Percentiles rank a stretch among this genome's conserved stretches.
Conservation (phyloP, 2,113 vertebrate genomes). For the Scatophagus argus region DNA sequence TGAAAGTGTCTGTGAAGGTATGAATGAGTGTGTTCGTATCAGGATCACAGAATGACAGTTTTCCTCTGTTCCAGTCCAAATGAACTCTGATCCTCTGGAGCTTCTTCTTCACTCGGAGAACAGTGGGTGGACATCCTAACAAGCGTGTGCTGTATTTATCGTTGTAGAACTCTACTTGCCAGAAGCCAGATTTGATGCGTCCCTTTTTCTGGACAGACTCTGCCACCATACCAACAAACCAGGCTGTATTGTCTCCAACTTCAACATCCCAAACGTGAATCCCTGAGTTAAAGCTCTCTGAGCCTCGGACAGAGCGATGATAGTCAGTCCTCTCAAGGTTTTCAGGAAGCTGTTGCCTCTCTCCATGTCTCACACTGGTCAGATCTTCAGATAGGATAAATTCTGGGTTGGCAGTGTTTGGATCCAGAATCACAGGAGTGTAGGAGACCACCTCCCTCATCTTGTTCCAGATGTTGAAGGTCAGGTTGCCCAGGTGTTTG, state of each 20-base stretch:
- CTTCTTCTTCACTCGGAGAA: constrained; percentile 31
- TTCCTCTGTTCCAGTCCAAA: constrained; percentile 51
- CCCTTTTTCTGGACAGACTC: constrained; percentile 7
- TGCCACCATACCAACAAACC: constrained; percentile 11
- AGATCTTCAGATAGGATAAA: constrained; percentile 26
- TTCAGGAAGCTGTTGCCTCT: constrained; percentile 24
- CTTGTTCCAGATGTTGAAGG: constrained; percentile 16
- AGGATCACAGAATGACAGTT: constrained; percentile 42
- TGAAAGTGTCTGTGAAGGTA: constrained; percentile 48
- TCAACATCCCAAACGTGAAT: constrained; percentile 45
- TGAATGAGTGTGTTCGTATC: constrained; percentile 32
- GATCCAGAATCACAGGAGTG: constrained; percentile 34
- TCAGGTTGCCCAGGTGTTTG: constrained; percentile 15
- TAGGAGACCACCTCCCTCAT: constrained; percentile 25
- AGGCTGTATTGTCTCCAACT: constrained; percentile 7
- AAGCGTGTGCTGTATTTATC: constrained; percentile 20
- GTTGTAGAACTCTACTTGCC: constrained; percentile 34
- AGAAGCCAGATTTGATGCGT: constrained; percentile 5
- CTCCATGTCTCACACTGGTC: constrained; percentile 3
- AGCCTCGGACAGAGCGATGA: neutral
- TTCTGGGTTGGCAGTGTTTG: constrained; percentile 13
- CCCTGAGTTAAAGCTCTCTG: constrained; percentile 28
- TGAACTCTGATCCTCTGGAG: constrained; percentile 36
- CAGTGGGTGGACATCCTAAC: rapidly evolving
- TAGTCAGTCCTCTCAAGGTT: constrained; percentile 47